These are phyloP conservation scores for Machimus rusticus DNA, from an alignment of 2,888 invertebrate species.

Conservation along the genomic window DNA sequence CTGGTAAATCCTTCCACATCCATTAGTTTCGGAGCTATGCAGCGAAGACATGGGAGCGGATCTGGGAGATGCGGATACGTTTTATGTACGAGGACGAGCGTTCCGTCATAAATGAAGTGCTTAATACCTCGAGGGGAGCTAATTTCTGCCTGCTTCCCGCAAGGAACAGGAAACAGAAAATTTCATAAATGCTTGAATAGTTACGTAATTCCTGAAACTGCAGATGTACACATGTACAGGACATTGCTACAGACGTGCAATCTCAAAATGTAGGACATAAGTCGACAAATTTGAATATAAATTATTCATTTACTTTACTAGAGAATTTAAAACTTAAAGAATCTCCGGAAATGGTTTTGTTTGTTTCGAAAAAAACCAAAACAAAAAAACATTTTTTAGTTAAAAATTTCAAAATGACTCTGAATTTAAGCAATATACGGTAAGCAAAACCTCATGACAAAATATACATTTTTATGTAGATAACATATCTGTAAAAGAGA, in stretches of 20 bases:
- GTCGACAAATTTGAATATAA: not conserved
- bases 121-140: not conserved
- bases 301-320: too few relatives aligned
- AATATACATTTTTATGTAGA: too few relatives aligned
- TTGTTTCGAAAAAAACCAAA: too few relatives aligned
- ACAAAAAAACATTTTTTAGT: too few relatives aligned
- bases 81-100: not conserved
- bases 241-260: not conserved
- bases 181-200: not conserved
- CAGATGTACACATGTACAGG: not conserved
- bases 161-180: not conserved
- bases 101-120: not conserved
- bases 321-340: too few relatives aligned
- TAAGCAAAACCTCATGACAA: too few relatives aligned
- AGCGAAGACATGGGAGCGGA: not conserved
- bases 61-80: not conserved
- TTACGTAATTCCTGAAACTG: not conserved
- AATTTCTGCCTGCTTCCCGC: not conserved
- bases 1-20: not conserved
- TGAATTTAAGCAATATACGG: too few relatives aligned
- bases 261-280: not conserved
- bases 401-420: too few relatives aligned
- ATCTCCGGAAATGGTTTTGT: too few relatives aligned
- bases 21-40: not conserved
- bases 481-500: too few relatives aligned